These are phyloP conservation scores for Megathymus violae DNA, from an alignment of 1,140 invertebrate species.

Conservation along the genomic window DNA sequence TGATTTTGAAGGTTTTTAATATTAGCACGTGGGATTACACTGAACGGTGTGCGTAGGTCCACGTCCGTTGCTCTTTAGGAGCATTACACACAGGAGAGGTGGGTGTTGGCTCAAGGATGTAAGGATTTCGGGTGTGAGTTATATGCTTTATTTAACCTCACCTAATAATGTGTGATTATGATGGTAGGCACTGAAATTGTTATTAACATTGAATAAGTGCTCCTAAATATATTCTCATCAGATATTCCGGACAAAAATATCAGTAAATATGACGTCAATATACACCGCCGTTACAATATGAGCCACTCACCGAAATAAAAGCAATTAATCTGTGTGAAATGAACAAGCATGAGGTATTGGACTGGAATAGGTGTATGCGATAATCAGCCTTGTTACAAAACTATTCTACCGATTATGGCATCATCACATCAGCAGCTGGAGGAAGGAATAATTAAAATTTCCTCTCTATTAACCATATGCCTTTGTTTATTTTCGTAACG, in stretches of 20 bases:
- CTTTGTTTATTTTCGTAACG: neutral
- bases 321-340: neutral
- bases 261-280: neutral
- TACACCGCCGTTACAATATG: neutral
- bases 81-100: too few species aligned
- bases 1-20: too few species aligned
- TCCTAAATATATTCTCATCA: neutral
- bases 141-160: too few species aligned
- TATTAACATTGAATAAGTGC: too few species aligned
- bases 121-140: too few species aligned
- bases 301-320: neutral
- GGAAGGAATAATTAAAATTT: neutral
- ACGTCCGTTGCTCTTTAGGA: too few species aligned
- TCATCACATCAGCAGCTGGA: neutral
- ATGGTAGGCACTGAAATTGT: too few species aligned
- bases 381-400: neutral
- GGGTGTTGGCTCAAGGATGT: too few species aligned
- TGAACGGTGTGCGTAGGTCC: too few species aligned
- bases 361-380: neutral
- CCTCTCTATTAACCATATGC: neutral
- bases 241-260: neutral
- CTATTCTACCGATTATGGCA: neutral
- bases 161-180: too few species aligned
- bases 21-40: too few species aligned
- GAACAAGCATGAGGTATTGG: neutral